These are phyloP conservation scores for Machaerirhynchus nigripectus DNA, from an alignment of 2,113 vertebrate species.

Conservation along the genomic window DNA sequence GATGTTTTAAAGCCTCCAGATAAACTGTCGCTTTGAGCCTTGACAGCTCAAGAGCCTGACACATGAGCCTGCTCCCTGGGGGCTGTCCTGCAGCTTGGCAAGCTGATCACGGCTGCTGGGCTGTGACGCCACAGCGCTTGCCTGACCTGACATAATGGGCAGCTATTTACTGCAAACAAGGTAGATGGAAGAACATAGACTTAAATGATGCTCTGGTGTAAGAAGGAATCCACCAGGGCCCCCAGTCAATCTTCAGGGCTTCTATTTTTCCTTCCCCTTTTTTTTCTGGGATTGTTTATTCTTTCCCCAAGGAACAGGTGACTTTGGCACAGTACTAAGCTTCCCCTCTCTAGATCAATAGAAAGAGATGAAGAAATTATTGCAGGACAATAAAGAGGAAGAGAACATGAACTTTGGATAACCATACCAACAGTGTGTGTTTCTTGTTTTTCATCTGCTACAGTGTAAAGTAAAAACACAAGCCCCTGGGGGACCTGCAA, in stretches of 20 bases:
- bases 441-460: background rate
- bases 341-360: slow-evolving; percentile 71
- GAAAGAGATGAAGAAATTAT: slow-evolving; percentile 73
- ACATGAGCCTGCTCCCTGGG: slow-evolving; percentile 38
- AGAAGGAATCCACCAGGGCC: slow-evolving; percentile 68
- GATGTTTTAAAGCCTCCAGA: slow-evolving; percentile 74
- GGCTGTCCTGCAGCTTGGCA: slow-evolving; percentile 38
- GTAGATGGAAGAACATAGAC: slow-evolving; percentile 81
- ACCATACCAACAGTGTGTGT: slow-evolving; percentile 1
- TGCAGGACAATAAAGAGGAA: slow-evolving; percentile 76
- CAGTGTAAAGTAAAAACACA: background rate
- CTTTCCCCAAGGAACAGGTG: slow-evolving; percentile 68
- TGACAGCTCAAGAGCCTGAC: slow-evolving; percentile 76
- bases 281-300: slow-evolving; percentile 60
- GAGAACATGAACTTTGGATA: slow-evolving; percentile 67
- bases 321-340: slow-evolving; percentile 62
- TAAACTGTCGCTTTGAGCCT: slow-evolving; percentile 76
- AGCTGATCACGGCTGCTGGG: slow-evolving; percentile 67
- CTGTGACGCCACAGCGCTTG: slow-evolving; percentile 73
- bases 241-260: slow-evolving; percentile 68
- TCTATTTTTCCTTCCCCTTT: background rate
- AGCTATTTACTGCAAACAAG: slow-evolving; percentile 89
- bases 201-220: slow-evolving; percentile 84
- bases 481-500: background rate
- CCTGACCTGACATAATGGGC: slow-evolving; percentile 85